Percentiles rank a stretch among this genome's conserved stretches.
Conservation (phyloP, 2,113 vertebrate species). For the Procavia capensis region DNA sequence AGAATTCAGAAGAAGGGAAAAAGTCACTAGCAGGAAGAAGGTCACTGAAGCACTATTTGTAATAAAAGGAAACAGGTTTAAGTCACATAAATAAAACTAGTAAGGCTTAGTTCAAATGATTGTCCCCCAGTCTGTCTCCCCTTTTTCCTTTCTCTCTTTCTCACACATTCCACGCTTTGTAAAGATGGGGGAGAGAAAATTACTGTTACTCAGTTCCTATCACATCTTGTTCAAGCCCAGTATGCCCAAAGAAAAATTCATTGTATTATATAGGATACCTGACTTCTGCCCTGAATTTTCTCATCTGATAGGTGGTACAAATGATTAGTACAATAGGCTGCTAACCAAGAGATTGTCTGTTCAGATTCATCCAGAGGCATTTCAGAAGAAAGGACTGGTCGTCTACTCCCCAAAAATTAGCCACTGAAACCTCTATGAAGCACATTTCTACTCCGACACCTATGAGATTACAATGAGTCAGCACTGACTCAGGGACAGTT, state of each 20-base stretch:
- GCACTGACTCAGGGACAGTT: too few species aligned
- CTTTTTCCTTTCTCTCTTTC: too few species aligned
- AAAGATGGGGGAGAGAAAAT: not conserved
- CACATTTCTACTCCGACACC: too few species aligned
- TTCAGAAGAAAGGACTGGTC: too few species aligned
- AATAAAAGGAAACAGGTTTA: constrained; percentile 35
- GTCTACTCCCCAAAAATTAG: too few species aligned
- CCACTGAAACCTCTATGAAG: too few species aligned
- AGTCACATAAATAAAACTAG: constrained; percentile 19
- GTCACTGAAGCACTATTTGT: not conserved
- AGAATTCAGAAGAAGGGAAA: not conserved
- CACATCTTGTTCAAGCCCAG: not conserved
- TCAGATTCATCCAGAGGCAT: too few species aligned
- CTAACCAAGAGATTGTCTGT: too few species aligned
- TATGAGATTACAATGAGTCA: too few species aligned
- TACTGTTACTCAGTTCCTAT: not conserved
- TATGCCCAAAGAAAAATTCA: not conserved
- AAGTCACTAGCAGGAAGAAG: not conserved
- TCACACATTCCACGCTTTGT: not conserved
- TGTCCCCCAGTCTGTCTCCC: not conserved
- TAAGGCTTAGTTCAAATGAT: not conserved
- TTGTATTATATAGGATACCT: not conserved
- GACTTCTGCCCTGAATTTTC: not conserved
- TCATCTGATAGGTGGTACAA: not conserved
- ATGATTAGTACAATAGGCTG: too few species aligned